Percentiles rank a stretch among this genome's conserved stretches.
These are phyloP conservation scores for Staurois parvus DNA, from an alignment of 2,797 vertebrate species.

Conservation along the genomic window DNA sequence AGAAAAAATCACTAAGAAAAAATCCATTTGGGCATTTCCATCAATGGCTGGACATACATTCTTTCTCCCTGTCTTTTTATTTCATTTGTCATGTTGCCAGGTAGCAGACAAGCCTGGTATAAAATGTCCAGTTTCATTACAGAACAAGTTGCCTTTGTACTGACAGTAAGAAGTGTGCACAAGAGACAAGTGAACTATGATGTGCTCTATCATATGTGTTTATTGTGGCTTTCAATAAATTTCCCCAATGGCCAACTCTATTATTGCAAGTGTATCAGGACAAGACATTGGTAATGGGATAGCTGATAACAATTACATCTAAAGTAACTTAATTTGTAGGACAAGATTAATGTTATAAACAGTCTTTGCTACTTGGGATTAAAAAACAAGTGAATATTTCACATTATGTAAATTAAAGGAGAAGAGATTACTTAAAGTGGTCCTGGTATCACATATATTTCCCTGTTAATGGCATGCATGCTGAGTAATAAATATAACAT, in stretches of 20 bases:
- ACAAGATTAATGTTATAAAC: background rate
- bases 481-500: no score
- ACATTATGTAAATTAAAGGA: background rate
- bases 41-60: background rate
- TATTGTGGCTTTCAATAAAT: constrained; percentile 9
- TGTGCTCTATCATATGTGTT: background rate
- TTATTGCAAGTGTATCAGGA: background rate
- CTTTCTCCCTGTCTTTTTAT: background rate
- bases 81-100: background rate
- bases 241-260: constrained; percentile 2
- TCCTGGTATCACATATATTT: no score
- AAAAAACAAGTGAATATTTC: background rate
- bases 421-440: no score
- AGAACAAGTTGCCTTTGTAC: background rate
- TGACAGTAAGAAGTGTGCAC: background rate
- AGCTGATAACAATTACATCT: background rate
- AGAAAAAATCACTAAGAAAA: background rate
- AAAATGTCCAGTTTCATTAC: background rate
- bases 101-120: background rate
- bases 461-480: no score
- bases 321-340: background rate
- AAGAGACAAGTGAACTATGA: constrained; percentile 16
- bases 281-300: background rate
- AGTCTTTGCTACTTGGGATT: background rate
- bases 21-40: constrained; percentile 3